Conservation (phyloP, 1,140 invertebrate genomes). For the Bombus turneri region DNA sequence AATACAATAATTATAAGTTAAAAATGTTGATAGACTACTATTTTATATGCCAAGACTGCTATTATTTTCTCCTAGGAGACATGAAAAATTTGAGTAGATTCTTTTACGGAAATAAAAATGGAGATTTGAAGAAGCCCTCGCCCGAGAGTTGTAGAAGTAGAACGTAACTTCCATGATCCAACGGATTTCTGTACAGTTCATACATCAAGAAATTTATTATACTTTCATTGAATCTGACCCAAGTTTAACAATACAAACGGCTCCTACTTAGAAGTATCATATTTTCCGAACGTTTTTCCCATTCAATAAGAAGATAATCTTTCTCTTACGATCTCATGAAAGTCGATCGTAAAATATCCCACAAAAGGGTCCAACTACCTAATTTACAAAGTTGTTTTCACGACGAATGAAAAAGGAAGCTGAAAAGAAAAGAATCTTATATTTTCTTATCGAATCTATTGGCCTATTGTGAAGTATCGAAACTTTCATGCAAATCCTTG, state of each 20-base stretch:
- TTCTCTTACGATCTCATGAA: no score
- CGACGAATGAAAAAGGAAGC: neutral
- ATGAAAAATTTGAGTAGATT: neutral
- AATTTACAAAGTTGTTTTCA: constrained; percentile 5
- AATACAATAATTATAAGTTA: no score
- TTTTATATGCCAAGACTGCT: neutral
- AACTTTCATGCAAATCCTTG: neutral
- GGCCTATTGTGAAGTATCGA: neutral
- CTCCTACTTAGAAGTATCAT: neutral
- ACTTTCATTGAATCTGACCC: neutral
- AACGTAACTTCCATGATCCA: neutral
- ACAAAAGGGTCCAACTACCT: neutral
- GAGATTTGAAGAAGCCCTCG: neutral
- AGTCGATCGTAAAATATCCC: neutral
- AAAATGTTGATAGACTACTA: no score
- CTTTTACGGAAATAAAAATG: neutral
- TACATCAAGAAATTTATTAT: neutral
- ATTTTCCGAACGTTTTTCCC: constrained; percentile 7
- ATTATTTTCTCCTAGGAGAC: no score
- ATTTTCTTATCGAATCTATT: neutral
- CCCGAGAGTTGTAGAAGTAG: neutral
- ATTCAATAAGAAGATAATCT: neutral
- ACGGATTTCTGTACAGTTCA: neutral
- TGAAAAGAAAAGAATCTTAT: neutral
- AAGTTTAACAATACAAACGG: constrained; percentile 4